Evolutionary conservation across 2,888 invertebrate species (phyloP), one percentile per base, ranked within the genome.

Genomic region (Corythucha ciliata): DNA sequence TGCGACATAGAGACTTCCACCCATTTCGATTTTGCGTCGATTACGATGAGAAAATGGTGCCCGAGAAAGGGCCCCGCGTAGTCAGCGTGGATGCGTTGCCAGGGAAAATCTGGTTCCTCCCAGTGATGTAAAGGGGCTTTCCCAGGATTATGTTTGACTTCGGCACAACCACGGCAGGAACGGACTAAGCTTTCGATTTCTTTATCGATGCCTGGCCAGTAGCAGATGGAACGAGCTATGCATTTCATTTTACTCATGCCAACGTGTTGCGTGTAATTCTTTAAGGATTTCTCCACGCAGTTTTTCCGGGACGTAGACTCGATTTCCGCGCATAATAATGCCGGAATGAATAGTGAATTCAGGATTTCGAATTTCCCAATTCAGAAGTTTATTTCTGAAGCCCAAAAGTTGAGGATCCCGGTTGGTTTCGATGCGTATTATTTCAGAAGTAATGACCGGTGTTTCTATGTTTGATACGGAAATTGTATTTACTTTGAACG

Each of bases 131-230:
- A 14, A 8, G 41, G 25, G 6, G 41, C 41, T 41, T 41, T 41
- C 18, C 26, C 7, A 18, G 41, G 41, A 41, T 41, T 41, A 25
- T 41, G 25, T 24, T 41, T 41, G n/a, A 41, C 27, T 41, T 24
- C 16, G 4, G 26, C 25, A 25, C 41, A 41, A 26, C 16, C 41
- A 26, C 18, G 25, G 26, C 41, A 41, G 27, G n/a, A 16, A 18
- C 41, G 41, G 6, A 60, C 60, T 2, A 60, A 27, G 6, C 27
- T 2, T 48, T 61, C 61, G 18, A 62, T 59, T 33, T 59, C 58
- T 29, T 37, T 39, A 40, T 64, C 62, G 2, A 61, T 49, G n/a
- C n/a, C n/a, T n/a, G n/a, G n/a, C 60, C 62, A 65, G 57, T 58
- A 62, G 18, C 61, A 57, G 44, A 61, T 60, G 3, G 57, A 56